A percentile compares a stretch with the other conserved stretches of the same genome.
These are phyloP conservation scores for Tuta absoluta DNA, from an alignment of 2,888 invertebrate species.

Conservation along the genomic window DNA sequence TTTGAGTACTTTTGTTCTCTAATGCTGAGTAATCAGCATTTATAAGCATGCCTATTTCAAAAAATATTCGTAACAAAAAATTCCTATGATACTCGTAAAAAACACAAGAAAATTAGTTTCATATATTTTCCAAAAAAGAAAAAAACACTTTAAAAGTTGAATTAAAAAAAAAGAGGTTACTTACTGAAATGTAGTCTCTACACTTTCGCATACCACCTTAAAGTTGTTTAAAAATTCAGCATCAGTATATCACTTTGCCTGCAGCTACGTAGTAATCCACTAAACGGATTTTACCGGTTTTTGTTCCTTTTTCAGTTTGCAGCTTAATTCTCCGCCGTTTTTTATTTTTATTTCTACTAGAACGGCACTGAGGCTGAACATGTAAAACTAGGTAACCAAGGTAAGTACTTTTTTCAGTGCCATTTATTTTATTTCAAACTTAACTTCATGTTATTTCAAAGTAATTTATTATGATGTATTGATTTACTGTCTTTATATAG, in stretches of 20 bases:
- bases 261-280: slow-evolving; percentile 14
- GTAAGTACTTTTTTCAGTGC: not conserved
- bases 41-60: too few relatives aligned
- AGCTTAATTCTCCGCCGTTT: slow-evolving; percentile 3
- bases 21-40: too few relatives aligned
- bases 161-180: not conserved
- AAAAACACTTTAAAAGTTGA: not conserved
- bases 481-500: too few relatives aligned
- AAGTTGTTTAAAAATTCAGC: slow-evolving; percentile 13
- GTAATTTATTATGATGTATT: too few relatives aligned
- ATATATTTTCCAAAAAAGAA: not conserved
- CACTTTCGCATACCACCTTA: slow-evolving; percentile 16
- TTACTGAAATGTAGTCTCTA: not conserved
- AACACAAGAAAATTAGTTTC: not conserved
- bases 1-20: too few relatives aligned
- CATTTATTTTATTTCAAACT: not conserved
- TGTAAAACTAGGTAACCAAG: not conserved
- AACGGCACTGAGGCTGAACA: not conserved
- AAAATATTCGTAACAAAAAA: too few relatives aligned
- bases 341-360: slow-evolving; percentile 4
- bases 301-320: slow-evolving; percentile 13
- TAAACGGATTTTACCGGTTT: slow-evolving; percentile 10
- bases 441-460: not conserved
- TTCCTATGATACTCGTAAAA: not conserved
- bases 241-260: slow-evolving; percentile 13